Evolutionary conservation across 2,113 vertebrate genomes (phyloP), one percentile per base, ranked within the genome.

Genomic region (Notothenia coriiceps): DNA sequence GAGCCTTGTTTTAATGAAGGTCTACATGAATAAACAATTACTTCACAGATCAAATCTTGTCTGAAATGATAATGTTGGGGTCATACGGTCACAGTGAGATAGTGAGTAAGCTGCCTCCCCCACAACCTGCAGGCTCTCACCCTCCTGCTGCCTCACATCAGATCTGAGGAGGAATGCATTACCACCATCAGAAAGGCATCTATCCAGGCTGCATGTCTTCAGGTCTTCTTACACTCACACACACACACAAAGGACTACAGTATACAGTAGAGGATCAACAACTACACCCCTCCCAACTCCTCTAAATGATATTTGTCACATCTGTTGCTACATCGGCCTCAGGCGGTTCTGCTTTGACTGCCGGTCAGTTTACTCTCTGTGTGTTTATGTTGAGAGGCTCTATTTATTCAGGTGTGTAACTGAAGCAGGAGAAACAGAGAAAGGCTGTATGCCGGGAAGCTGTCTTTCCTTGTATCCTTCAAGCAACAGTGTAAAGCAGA

Each of bases 141-240:
- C 70, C 85, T 69, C n/a, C 67, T 56, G 2, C 93, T 94, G 79
- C 96, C 95, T 94, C 93, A 94, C 86, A 96, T 85, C 87, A 96
- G 49, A 84, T 96, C 96, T 0, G 93, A 83, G 68, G 96, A 55
- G 20, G 97, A 98, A 70, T 96, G 96, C 86, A 96, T 97, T 73
- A 96, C 94, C 57, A 94, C 40, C 96, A 96, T 96, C 94, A 97
- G 96, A 94, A 96, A 97, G 18, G 95, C 95, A 86, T 98, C 96
- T 79, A 95, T 96, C 97, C 96, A 97, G 80, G 97, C 96, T 62
- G 96, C 96, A 44, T 29, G 97, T 96, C 88, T 96, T 96, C 85
- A 97, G 79, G 78, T 96, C 96, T 82, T 96, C 94, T 94, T 96
- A 76, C 44, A 72, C 50, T 67, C 70, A 51, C 52, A 64, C 68